These are phyloP conservation scores for Pipistrellus nathusii DNA, from an alignment of 2,797 vertebrate species.

Conservation along the genomic window DNA sequence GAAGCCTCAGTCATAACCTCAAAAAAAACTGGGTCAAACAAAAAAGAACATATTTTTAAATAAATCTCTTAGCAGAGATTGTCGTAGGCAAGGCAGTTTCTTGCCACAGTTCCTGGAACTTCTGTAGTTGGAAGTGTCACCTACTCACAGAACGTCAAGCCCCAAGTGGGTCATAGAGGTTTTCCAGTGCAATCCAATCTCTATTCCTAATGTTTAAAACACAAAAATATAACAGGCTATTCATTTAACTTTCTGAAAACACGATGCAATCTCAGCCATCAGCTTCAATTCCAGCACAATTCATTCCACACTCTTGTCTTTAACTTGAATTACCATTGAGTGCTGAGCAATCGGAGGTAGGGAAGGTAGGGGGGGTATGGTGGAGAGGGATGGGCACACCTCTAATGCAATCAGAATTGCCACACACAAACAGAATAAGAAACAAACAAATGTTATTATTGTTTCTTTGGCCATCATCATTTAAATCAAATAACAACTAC, in stretches of 20 bases:
- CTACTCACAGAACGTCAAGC: constrained; percentile 36
- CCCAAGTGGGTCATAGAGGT: constrained; percentile 1
- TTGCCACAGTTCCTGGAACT: background rate
- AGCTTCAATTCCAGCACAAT: background rate
- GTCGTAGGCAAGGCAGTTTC: background rate
- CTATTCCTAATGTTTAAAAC: constrained; percentile 54
- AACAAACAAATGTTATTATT: background rate
- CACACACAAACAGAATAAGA: background rate
- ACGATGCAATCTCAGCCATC: background rate
- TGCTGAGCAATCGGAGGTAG: background rate
- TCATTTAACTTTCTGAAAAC: constrained; percentile 29
- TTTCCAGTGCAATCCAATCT: constrained; percentile 49
- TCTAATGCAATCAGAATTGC: background rate
- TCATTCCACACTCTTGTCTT: background rate
- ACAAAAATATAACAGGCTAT: constrained; percentile 35
- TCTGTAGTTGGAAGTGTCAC: constrained; percentile 7
- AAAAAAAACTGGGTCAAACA: constrained; percentile 63
- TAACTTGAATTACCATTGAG: background rate
- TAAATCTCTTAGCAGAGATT: constrained; percentile 55
- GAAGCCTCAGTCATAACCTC: background rate
- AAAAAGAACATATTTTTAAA: constrained; percentile 45
- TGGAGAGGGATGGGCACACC: no score
- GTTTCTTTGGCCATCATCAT: constrained; percentile 19
- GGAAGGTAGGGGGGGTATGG: accelerated
- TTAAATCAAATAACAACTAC: constrained; percentile 10